Conservation (phyloP, 2,797 vertebrate species). For the Phaenicophaeus curvirostris region DNA sequence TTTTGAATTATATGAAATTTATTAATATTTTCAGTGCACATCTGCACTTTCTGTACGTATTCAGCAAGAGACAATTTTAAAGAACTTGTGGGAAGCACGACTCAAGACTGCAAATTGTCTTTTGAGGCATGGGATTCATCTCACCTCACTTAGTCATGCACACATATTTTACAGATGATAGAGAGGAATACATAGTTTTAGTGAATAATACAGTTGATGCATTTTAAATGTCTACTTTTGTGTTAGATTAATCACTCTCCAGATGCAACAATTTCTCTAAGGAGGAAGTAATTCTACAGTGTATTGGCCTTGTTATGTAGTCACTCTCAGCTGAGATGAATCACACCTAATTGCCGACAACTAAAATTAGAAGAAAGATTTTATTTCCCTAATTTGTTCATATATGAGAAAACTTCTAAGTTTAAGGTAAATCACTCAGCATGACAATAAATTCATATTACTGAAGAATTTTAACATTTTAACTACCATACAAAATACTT, state of each 20-base stretch:
- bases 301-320: background rate
- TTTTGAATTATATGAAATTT: background rate
- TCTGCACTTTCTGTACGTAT: accelerated
- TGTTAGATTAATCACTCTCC: background rate
- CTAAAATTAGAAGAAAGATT: background rate
- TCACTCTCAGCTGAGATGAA: background rate
- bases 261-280: background rate
- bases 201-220: background rate
- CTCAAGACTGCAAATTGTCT: background rate
- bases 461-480: background rate
- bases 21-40: background rate
- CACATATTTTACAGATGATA: background rate
- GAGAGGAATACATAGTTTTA: background rate
- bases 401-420: background rate
- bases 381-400: background rate
- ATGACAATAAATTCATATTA: background rate
- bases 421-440: background rate
- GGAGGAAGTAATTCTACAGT: background rate
- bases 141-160: background rate
- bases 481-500: background rate
- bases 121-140: background rate
- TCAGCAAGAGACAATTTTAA: background rate
- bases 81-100: background rate
- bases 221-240: background rate
- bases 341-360: background rate